Percentiles rank a stretch among this genome's conserved stretches.
Evolutionary conservation across 2,888 invertebrate genomes (phyloP).

Genomic region (Cerastis leucographa): DNA sequence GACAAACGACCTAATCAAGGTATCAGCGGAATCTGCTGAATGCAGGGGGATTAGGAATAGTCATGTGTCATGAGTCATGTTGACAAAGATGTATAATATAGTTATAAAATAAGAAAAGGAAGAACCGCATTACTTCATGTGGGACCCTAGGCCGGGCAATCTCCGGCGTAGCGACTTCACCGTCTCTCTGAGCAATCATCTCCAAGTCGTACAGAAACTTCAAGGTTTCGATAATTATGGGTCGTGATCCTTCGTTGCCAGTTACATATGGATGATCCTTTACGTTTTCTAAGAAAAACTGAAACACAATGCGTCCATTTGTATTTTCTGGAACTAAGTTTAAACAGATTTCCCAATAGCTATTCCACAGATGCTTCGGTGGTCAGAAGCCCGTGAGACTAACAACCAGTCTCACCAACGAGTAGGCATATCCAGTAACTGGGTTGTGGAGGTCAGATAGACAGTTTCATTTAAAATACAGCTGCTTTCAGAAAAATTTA

Average conservation of each 20-base stretch:
- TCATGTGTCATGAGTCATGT: not conserved
- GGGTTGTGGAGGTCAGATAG: not conserved
- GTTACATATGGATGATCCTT: slow-evolving; percentile 97
- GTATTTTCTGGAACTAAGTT: not conserved
- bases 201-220: slow-evolving; percentile 98
- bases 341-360: not conserved
- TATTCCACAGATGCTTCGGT: not conserved
- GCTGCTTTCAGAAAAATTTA: not conserved
- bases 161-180: slow-evolving; percentile 95
- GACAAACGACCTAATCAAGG: not conserved
- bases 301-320: slow-evolving; percentile 64
- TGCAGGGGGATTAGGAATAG: not conserved
- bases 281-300: slow-evolving; percentile 97
- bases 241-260: slow-evolving; percentile 95
- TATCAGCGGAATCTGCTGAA: not conserved
- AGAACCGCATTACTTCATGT: slow-evolving; percentile 91
- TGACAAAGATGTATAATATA: not conserved
- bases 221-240: slow-evolving; percentile 97
- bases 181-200: slow-evolving; percentile 94
- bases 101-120: slow-evolving; percentile 3
- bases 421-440: not conserved
- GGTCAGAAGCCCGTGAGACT: not conserved
- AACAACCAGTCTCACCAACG: not conserved
- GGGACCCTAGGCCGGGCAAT: slow-evolving; percentile 96
- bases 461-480: not conserved